These are phyloP conservation scores for Sprattus sprattus DNA, from an alignment of 2,113 vertebrate species.

Conservation along the genomic window DNA sequence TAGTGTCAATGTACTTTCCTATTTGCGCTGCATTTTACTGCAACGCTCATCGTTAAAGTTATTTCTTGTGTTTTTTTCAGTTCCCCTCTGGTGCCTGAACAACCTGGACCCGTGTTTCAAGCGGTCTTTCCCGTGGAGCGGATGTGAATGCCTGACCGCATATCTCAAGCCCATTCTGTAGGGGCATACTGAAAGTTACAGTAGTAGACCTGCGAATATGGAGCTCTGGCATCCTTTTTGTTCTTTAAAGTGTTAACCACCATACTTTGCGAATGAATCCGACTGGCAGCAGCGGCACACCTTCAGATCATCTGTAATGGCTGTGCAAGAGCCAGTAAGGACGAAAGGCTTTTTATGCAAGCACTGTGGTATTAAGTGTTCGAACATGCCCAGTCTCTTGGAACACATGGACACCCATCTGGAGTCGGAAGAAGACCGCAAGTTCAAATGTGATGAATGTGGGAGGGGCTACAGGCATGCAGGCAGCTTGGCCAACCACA, in stretches of 20 bases:
- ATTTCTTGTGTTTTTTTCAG: slow-evolving; percentile 23
- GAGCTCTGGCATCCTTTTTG: not conserved
- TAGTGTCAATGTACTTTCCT: not conserved
- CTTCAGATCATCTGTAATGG: slow-evolving; percentile 45
- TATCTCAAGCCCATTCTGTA: not conserved
- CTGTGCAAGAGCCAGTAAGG: slow-evolving; percentile 59
- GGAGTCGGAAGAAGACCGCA: slow-evolving; percentile 69
- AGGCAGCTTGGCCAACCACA: slow-evolving; percentile 84
- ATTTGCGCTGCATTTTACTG: not conserved
- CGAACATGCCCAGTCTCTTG: slow-evolving; percentile 64
- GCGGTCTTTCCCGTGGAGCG: slow-evolving; percentile 7
- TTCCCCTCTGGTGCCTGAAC: slow-evolving; percentile 14
- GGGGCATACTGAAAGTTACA: not conserved
- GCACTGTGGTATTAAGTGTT: slow-evolving; percentile 62
- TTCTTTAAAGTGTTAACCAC: not conserved
- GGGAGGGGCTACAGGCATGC: slow-evolving; percentile 83
- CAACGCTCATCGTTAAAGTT: not conserved
- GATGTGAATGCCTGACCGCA: slow-evolving; percentile 7
- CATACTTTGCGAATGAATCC: slow-evolving; percentile 24
- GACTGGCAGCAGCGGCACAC: slow-evolving; percentile 19
- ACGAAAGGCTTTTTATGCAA: slow-evolving; percentile 66
- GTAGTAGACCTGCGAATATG: not conserved
- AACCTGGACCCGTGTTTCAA: slow-evolving; percentile 1
- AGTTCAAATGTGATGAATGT: slow-evolving; percentile 81
- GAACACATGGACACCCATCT: slow-evolving; percentile 62